These are phyloP conservation scores for Bursaphelenchus okinawaensis DNA, from an alignment of 2,888 invertebrate genomes.

Conservation along the genomic window DNA sequence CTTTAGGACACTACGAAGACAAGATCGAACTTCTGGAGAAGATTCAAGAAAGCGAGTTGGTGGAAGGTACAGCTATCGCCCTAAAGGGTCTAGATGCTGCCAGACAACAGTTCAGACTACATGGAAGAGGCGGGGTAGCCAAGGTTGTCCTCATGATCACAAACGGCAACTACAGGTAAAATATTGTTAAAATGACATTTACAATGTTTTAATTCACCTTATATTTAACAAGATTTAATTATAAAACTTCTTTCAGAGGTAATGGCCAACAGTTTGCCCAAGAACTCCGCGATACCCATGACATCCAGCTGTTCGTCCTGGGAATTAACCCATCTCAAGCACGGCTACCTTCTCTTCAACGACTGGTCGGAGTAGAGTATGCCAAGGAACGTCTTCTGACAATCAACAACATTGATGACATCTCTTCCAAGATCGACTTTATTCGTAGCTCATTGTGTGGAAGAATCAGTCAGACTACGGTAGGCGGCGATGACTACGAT, in stretches of 20 bases:
- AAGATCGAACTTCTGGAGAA: constrained; percentile 53
- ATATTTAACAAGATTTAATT: background rate
- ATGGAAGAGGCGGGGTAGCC: constrained; percentile 47
- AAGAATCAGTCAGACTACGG: constrained; percentile 25
- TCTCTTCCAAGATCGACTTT: constrained; percentile 24
- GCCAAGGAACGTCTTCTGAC: constrained; percentile 30
- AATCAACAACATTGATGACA: constrained; percentile 30
- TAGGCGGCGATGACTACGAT: constrained; percentile 7
- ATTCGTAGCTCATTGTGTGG: constrained; percentile 31
- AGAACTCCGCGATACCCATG: constrained; percentile 47
- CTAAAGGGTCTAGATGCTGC: constrained; percentile 54
- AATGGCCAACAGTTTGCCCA: constrained; percentile 50
- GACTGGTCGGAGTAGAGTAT: constrained; percentile 41
- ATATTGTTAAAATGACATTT: constrained; percentile 1
- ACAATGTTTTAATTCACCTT: constrained; percentile 1
- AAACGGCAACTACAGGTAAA: constrained; percentile 47
- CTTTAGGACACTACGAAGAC: constrained; percentile 56
- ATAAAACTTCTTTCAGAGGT: constrained; percentile 43
- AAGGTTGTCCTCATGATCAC: constrained; percentile 51
- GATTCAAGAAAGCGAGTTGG: constrained; percentile 44
- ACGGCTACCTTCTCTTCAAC: constrained; percentile 37
- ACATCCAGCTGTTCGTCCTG: constrained; percentile 48
- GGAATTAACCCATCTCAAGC: constrained; percentile 45
- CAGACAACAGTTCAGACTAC: constrained; percentile 51
- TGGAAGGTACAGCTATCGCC: constrained; percentile 45